phyloP scores from a whole-genome alignment of 2,797 vertebrate genomes.

The Silurus aristotelis region DNA sequence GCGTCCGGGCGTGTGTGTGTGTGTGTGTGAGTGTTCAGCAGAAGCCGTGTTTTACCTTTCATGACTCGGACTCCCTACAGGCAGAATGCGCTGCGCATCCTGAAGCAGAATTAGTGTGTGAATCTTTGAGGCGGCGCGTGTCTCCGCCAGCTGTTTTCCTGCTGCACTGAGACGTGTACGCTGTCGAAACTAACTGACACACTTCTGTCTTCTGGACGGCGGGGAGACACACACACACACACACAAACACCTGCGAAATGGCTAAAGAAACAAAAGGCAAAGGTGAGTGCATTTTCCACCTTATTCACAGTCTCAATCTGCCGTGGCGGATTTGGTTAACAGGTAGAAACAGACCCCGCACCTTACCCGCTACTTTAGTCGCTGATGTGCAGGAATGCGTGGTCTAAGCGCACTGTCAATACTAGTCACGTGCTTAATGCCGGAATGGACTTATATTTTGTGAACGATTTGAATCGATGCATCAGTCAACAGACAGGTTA shows the following conservation, averaged over 20 bases:
- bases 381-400: slow-evolving; percentile 72
- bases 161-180: slow-evolving; percentile 57
- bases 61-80: background rate
- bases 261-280: slow-evolving; percentile 72
- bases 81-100: slow-evolving; percentile 10
- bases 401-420: slow-evolving; percentile 1
- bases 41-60: slow-evolving; percentile 8
- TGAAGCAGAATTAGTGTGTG: slow-evolving; percentile 12
- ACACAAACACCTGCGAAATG: slow-evolving; percentile 63
- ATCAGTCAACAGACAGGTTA: background rate
- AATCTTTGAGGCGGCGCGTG: slow-evolving; percentile 26
- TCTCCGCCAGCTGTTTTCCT: slow-evolving; percentile 22
- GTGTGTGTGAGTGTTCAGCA: background rate
- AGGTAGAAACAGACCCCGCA: slow-evolving; percentile 59
- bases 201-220: slow-evolving; percentile 17
- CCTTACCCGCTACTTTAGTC: slow-evolving; percentile 28
- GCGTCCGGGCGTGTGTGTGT: background rate
- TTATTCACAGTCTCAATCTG: background rate
- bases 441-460: too few species aligned
- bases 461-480: background rate
- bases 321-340: slow-evolving; percentile 54
- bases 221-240: background rate
- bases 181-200: slow-evolving; percentile 61
- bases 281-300: slow-evolving; percentile 62
- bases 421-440: background rate